phyloP scores from a whole-genome alignment of 2,113 vertebrate genomes.

The Megalops atlanticus region DNA sequence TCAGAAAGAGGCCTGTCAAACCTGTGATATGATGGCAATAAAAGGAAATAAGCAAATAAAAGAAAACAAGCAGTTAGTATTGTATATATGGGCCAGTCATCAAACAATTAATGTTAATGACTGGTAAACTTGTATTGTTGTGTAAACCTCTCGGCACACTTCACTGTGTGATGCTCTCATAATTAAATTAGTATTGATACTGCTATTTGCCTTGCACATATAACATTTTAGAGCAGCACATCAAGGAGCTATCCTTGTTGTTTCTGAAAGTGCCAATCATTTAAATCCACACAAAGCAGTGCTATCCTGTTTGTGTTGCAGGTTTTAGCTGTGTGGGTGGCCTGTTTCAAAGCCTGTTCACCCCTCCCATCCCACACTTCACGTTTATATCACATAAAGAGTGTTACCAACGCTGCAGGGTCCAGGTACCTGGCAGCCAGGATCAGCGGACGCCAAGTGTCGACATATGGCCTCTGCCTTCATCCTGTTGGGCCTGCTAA shows the following conservation, averaged over 20 bases:
- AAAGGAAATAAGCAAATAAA: neutral
- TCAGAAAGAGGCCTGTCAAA: neutral
- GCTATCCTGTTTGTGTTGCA: neutral
- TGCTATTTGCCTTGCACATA: too few species aligned
- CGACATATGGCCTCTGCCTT: constrained; percentile 32
- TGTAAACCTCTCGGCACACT: neutral
- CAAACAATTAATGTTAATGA: too few species aligned
- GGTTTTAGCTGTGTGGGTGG: neutral
- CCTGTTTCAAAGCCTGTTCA: neutral
- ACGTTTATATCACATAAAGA: constrained; percentile 22
- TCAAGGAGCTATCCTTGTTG: too few species aligned
- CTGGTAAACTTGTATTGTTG: too few species aligned
- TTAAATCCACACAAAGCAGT: neutral
- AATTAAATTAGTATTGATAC: neutral
- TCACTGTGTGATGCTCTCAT: neutral
- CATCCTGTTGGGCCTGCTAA: constrained; percentile 34
- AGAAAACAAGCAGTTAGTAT: too few species aligned
- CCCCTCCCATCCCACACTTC: neutral
- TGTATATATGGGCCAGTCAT: too few species aligned
- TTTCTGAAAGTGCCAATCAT: neutral
- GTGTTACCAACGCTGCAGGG: constrained; percentile 20
- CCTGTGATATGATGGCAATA: neutral
- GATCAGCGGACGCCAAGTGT: constrained; percentile 26
- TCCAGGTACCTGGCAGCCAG: constrained; percentile 14
- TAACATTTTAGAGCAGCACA: neutral